Evolutionary conservation across 1,140 invertebrate genomes (phyloP), one percentile per base, ranked within the genome.

Genomic region (Tetramorium parvispinum): DNA sequence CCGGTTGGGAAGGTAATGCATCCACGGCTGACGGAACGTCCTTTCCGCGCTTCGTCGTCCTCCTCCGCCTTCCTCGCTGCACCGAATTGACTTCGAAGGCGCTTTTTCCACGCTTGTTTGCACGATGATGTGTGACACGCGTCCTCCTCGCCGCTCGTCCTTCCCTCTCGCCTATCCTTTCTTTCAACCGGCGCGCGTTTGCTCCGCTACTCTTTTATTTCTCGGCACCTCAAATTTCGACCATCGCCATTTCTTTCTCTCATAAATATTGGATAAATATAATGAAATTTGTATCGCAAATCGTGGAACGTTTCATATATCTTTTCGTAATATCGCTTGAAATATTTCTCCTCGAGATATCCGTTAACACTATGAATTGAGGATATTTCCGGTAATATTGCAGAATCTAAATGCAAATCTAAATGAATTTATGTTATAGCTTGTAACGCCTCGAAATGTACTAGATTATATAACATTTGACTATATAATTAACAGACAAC

Each of bases 81-180:
- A 75, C 81, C 70, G 87, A 87, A 87, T 85, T 83, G 86, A 87
- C 87, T 89, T 82, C 71, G 51, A 46, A 40, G 79, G 59, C 78
- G 79, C 32, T 91, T 91, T 91, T 87, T 90, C 87, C 18, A 40
- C 18, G 57, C 81, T 66, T 59, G 71, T 91, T 89, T 85, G 88
- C 85, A 71, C 88, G 81, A 75, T 61, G 70, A 61, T 70, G 75
- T 55, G 81, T 65, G 86, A 79, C 65, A 61, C 51, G 57, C 43
- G 37, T 85, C 78, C 40, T 76, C 86, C 37, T 73, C 40, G 11
- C 16, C 61, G 68, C 18, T 63, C 70, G 32, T 51, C 53, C 49
- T 13, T 21, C 7, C 27, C 11, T 51, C 63, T 13, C 21, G 18
- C 37, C 43, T 43, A 59, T 55, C 37, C 24, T 68, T 57, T 76